Evolutionary conservation across 2,113 vertebrate species (phyloP).

Genomic region (Alouatta palliata): DNA sequence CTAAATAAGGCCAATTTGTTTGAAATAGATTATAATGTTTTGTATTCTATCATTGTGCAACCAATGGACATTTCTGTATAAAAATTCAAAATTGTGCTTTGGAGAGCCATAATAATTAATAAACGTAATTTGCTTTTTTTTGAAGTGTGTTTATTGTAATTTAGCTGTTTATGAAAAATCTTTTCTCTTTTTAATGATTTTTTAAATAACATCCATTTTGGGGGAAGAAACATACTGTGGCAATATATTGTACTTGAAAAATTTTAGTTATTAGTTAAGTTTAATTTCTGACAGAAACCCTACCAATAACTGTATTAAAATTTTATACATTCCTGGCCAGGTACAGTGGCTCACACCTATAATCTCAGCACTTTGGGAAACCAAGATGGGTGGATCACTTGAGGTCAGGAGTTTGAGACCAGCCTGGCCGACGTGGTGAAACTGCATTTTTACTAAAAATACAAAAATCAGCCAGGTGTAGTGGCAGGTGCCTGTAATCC

Average conservation of each 20-base stretch:
- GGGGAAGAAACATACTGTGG: background rate
- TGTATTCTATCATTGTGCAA: background rate
- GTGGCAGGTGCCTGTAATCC: too few relatives aligned
- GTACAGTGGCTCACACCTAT: too few relatives aligned
- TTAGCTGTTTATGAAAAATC: background rate
- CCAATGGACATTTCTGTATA: background rate
- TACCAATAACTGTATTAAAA: background rate
- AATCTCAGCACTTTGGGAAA: too few relatives aligned
- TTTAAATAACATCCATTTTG: background rate
- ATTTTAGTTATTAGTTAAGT: background rate
- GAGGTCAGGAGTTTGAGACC: too few relatives aligned
- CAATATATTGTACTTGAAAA: background rate
- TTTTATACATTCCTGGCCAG: background rate
- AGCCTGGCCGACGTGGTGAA: too few relatives aligned
- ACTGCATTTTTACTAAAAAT: too few relatives aligned
- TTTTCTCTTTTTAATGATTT: background rate
- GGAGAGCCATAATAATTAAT: background rate
- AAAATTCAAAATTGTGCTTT: constrained; percentile 21
- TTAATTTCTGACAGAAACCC: background rate
- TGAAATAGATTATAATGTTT: constrained; percentile 20
- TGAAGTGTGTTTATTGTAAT: background rate
- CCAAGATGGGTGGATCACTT: too few relatives aligned
- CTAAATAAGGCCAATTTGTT: background rate
- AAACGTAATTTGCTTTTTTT: background rate
- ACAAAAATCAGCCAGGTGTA: too few relatives aligned